A percentile compares a stretch with the other conserved stretches of the same genome.
Conservation (phyloP, 2,888 invertebrate genomes). For the Asteroscopus sphinx region DNA sequence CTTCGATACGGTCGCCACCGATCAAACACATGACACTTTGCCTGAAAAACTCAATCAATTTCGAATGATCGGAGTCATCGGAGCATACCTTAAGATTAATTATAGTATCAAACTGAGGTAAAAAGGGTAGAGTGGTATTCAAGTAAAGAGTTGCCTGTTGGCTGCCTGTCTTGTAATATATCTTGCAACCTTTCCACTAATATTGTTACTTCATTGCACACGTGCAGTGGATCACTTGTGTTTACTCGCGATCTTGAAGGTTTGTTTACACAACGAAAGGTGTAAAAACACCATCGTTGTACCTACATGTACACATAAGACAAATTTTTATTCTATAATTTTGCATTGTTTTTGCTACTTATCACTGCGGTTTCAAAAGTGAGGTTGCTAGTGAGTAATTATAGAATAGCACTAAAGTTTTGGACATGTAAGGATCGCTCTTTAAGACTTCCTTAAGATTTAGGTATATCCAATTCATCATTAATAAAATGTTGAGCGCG, state of each 20-base stretch:
- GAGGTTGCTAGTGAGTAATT: no score
- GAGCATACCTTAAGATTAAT: constrained; percentile 1
- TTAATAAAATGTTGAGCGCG: no score
- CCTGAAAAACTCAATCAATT: background rate
- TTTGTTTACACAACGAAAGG: constrained; percentile 36
- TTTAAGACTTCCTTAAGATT: no score
- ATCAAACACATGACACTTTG: no score
- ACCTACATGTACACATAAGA: background rate
- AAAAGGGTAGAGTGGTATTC: background rate
- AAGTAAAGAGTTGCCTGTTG: constrained; percentile 2
- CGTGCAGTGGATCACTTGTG: constrained; percentile 32
- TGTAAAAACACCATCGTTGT: constrained; percentile 27
- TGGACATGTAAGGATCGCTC: no score
- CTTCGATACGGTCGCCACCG: background rate
- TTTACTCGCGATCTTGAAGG: constrained; percentile 32
- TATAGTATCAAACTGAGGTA: background rate
- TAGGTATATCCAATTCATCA: no score
- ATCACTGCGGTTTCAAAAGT: no score
- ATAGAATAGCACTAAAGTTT: no score
- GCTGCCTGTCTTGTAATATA: constrained; percentile 1
- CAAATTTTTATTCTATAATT: no score
- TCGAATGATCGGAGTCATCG: no score
- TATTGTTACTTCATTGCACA: constrained; percentile 17
- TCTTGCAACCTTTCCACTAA: constrained; percentile 3
- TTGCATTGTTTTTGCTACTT: no score